Conservation (phyloP, 2,113 vertebrate species). For the Entelurus aequoreus region DNA sequence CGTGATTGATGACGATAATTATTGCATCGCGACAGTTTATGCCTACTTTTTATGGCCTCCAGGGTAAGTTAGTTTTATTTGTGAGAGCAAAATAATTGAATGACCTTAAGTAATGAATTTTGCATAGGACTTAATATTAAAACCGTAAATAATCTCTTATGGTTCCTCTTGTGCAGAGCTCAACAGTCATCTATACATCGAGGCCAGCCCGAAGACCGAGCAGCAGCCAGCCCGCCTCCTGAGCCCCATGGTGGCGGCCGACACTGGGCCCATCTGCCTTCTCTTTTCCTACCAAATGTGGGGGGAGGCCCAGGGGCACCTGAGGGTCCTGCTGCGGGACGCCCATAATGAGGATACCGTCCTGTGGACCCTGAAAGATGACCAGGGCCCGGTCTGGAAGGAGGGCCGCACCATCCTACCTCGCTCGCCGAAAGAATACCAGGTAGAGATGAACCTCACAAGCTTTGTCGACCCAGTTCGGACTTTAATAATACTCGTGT, state of each 20-base stretch:
- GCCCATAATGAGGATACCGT: slow-evolving; percentile 79
- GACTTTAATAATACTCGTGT: no score
- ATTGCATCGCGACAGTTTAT: slow-evolving; percentile 6
- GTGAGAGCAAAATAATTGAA: slow-evolving; percentile 10
- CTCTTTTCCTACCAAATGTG: slow-evolving; percentile 87
- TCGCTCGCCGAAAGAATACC: slow-evolving; percentile 84
- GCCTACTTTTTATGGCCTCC: slow-evolving; percentile 8
- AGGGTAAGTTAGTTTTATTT: slow-evolving; percentile 30
- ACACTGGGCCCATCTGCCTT: slow-evolving; percentile 84
- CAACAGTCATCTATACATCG: slow-evolving; percentile 81
- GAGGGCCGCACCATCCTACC: slow-evolving; percentile 89
- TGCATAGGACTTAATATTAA: neutral
- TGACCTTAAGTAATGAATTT: neutral
- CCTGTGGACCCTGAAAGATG: slow-evolving; percentile 83
- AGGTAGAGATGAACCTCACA: slow-evolving; percentile 26
- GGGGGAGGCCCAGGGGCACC: slow-evolving; percentile 78
- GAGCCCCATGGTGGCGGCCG: slow-evolving; percentile 79
- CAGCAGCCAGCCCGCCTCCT: slow-evolving; percentile 81
- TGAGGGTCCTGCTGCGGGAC: slow-evolving; percentile 80
- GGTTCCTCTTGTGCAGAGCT: slow-evolving; percentile 61
- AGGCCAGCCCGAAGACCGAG: slow-evolving; percentile 77
- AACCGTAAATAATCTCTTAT: neutral
- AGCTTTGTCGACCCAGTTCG: neutral
- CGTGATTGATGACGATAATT: slow-evolving; percentile 25
- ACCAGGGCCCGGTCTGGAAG: slow-evolving; percentile 85